phyloP scores from a whole-genome alignment of 1,140 invertebrate genomes.

The Bombus pascuorum region DNA sequence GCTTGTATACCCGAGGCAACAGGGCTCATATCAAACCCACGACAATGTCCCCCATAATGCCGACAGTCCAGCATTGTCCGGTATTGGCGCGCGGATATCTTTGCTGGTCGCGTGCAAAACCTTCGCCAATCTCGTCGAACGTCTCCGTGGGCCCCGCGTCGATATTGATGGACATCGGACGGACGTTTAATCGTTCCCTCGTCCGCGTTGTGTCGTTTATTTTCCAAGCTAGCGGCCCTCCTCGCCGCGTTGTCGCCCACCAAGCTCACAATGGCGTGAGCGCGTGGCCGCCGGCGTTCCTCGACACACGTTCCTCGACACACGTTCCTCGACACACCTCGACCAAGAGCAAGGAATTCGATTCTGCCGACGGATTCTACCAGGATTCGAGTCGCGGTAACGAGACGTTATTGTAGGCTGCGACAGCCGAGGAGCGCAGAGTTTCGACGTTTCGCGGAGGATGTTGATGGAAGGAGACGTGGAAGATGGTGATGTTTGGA shows the following conservation, averaged over 20 bases:
- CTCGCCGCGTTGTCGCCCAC: slow-evolving; percentile 9
- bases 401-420: slow-evolving; percentile 41
- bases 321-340: background rate
- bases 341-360: background rate
- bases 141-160: background rate
- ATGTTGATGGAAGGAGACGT: background rate
- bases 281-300: slow-evolving; percentile 4
- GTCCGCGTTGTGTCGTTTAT: slow-evolving; percentile 41
- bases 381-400: slow-evolving; percentile 1
- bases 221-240: slow-evolving; percentile 7
- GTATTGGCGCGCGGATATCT: slow-evolving; percentile 65
- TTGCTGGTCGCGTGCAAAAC: slow-evolving; percentile 65
- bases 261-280: slow-evolving; percentile 30
- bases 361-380: background rate
- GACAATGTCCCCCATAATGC: slow-evolving; percentile 72
- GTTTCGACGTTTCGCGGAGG: background rate
- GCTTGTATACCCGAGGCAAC: slow-evolving; percentile 73
- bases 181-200: slow-evolving; percentile 59
- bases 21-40: slow-evolving; percentile 66
- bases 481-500: background rate
- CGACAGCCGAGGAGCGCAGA: background rate
- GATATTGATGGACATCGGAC: slow-evolving; percentile 53
- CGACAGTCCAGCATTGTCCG: slow-evolving; percentile 70
- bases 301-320: background rate
- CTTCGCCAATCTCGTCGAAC: slow-evolving; percentile 49